Base-by-base conservation (phyloP, 1,140 invertebrate genomes). In the Popillia japonica region DNA sequence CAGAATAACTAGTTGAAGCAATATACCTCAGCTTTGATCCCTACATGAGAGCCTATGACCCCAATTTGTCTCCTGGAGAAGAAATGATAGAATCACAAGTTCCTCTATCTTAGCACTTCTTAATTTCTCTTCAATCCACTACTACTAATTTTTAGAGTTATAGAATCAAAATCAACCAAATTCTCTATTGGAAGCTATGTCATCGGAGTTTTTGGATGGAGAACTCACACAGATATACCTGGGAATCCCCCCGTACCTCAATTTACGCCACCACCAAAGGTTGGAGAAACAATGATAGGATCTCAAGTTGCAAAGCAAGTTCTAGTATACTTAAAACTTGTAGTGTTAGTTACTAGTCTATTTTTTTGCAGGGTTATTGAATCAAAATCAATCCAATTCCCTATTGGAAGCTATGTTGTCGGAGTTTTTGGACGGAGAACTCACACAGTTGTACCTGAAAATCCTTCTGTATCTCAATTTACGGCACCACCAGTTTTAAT, bases 21-120 rank as follows among this genome's bases (percentile, higher is more conserved):
- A 34, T 34, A 34, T 34, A 34, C 4, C 27, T 92, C 2, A 92
- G 91, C 74, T 91, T 93, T 9, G 92, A 93, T 85, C 92, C 92
- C 44, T 93, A 92, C 78, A 92, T 93, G 90, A 86, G 92, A 79
- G 85, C 86, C 0, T 90, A 90, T 75, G 85, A 87, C 2, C 4
- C 27, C 4, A 1, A 4, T 34, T 2, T 34, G 27, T 2, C 1
- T 1, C 2, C 4, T 34, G 27, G 27, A n/a, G n/a, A n/a, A n/a
- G n/a, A n/a, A n/a, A n/a, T n/a, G n/a, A n/a, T n/a, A n/a, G n/a
- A n/a, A n/a, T n/a, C n/a, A n/a, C n/a, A n/a, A n/a, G n/a, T n/a
- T n/a, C n/a, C n/a, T n/a, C n/a, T n/a, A n/a, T n/a, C n/a, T n/a
- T n/a, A n/a, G n/a, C 27, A n/a, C n/a, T n/a, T n/a, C n/a, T n/a